Percentiles rank a stretch among this genome's conserved stretches.
phyloP scores from a whole-genome alignment of 37 sponge, comb jelly and placozoan genomes.

The Chondrosia reniformis region DNA sequence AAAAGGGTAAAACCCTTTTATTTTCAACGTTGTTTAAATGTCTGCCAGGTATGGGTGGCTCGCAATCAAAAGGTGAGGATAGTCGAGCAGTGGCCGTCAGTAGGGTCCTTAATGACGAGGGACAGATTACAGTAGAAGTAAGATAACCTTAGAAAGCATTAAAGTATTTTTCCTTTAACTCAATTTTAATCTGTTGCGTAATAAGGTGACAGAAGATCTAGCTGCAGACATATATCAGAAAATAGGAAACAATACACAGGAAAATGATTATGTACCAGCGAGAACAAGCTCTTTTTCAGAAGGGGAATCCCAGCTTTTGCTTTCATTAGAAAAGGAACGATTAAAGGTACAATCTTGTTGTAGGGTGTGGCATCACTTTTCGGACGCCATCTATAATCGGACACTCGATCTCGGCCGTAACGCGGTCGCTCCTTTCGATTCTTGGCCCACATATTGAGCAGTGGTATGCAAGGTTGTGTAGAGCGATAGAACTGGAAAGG shows the following conservation, averaged over 20 bases:
- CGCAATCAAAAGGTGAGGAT: neutral
- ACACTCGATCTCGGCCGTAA: no score
- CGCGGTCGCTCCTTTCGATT: no score
- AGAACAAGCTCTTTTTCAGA: neutral
- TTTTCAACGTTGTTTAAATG: no score
- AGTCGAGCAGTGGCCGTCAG: neutral
- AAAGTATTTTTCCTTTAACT: neutral
- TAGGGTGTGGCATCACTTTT: no score
- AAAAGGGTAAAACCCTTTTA: no score
- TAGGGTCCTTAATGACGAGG: neutral
- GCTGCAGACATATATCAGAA: neutral
- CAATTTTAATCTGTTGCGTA: neutral
- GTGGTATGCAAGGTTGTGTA: no score
- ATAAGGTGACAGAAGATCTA: neutral
- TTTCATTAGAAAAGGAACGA: neutral
- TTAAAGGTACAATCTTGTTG: neutral
- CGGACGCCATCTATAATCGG: no score
- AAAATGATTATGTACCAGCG: neutral
- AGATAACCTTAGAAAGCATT: neutral
- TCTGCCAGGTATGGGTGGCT: constrained; percentile 23
- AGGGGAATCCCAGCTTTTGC: constrained; percentile 1
- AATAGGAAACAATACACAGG: neutral
- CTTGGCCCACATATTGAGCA: no score
- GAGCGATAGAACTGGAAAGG: no score
- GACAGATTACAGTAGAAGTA: constrained; percentile 13